These are phyloP conservation scores for Anarrhichthys ocellatus DNA, from an alignment of 2,113 vertebrate genomes.

Conservation along the genomic window DNA sequence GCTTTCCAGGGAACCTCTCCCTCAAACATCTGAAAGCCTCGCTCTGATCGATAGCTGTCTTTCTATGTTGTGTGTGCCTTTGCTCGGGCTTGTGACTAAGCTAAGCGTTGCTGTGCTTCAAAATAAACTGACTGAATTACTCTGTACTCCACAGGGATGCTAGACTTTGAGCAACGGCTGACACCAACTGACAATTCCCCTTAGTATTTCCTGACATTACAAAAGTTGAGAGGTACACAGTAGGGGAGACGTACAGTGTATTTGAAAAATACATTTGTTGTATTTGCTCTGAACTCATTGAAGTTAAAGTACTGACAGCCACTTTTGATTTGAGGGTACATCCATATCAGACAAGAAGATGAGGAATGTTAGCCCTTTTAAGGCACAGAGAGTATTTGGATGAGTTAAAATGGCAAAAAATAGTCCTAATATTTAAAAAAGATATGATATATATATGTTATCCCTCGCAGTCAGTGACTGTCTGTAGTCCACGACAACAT, in stretches of 20 bases:
- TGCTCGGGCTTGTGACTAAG: conserved; percentile 49
- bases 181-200: conserved; percentile 44
- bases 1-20: conserved; percentile 71
- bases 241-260: background rate
- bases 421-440: background rate
- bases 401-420: background rate
- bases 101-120: conserved; percentile 57
- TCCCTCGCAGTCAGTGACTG: background rate
- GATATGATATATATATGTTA: background rate
- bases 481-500: too few species aligned
- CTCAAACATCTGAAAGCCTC: conserved; percentile 67
- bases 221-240: conserved; percentile 35
- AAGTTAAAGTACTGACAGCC: background rate
- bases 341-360: background rate
- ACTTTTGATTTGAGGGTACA: background rate
- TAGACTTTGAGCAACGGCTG: conserved; percentile 55
- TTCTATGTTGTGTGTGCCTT: conserved; percentile 43
- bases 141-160: conserved; percentile 49
- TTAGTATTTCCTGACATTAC: conserved; percentile 36
- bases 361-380: background rate
- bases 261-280: background rate
- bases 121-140: conserved; percentile 68
- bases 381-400: background rate
- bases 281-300: background rate
- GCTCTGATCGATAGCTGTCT: conserved; percentile 77